Evolutionary conservation across 2,797 vertebrate species (phyloP), one percentile per base, ranked within the genome.

Genomic region (Arnoldichthys spilopterus): DNA sequence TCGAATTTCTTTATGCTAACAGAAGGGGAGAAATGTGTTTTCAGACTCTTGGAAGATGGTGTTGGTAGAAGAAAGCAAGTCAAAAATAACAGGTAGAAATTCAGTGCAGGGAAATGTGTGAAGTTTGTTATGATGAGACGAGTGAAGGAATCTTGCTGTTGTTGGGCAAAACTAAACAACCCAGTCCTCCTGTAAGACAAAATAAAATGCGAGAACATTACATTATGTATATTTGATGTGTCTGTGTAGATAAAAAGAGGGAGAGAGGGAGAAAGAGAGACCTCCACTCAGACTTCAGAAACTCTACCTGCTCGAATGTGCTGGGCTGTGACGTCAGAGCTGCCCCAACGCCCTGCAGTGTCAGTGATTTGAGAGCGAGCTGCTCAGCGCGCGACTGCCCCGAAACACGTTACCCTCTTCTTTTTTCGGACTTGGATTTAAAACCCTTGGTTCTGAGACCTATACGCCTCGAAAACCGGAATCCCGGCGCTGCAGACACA

Each of bases 271-370:
- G 7, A 69, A 9, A 32, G 45, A 69, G 67, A 79, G 61, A 67
- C 22, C 51, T 37, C 47, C 9, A 16, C 22, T 30, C 58, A 45
- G 24, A 28, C 34, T 26, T 12, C 69, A 73, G 74, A 59, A 58
- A 66, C 56, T 22, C 18, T 28, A 85, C 84, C 84, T 83, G 86
- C 80, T 74, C 22, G 32, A 58, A 40, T 22, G 63, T 69, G 78
- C 78, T 64, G 61, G 54, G 28, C 30, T 9, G 66, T 87, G 86
- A 87, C 86, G 86, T 87, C 83, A 86, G n/a, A n/a, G 53, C 71
- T 43, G 26, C 67, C 80, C 68, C 81, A 73, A 83, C 84, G 86
- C 82, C 86, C 85, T 84, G 84, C 86, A 79, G 84, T 83, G 86
- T 80, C 81, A 79, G 83, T 80, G 83, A 82, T 85, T 86, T 81